Evolutionary conservation across 2,113 vertebrate genomes (phyloP), one percentile per base, ranked within the genome.

Genomic region (Larimichthys crocea): DNA sequence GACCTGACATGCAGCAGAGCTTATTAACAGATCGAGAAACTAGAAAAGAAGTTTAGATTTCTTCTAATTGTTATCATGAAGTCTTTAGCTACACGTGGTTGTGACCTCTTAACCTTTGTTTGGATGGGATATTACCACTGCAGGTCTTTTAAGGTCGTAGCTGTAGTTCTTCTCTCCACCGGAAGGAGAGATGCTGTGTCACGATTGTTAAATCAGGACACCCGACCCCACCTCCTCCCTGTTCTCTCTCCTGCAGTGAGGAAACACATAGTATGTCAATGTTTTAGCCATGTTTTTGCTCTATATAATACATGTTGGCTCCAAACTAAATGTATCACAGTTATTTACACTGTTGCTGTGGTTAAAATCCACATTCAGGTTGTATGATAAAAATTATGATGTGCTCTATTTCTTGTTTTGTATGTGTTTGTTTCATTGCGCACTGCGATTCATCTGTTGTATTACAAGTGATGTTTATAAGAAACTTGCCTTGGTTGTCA

Each of bases 181-280:
- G 84, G 65, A 8, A 31, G 78, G 78, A 87, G 83, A 86, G 78
- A 76, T 91, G 91, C 87, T 92, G 88, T 84, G 89, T 91, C 91
- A 91, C 42, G 26, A 24, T 55, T 83, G 79, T 82, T 60, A 73
- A 86, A 77, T 69, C 48, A 91, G 88, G 76, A 87, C 80, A 82
- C 62, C 2, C 24, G 26, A 6, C 65, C n/a, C 49, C n/a, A 1
- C 9, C 10, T n/a, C 2, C 2, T 2, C 46, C 31, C 31, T 0
- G 4, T n/a, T 1, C 56, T 29, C 57, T 56, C 52, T 74, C 74
- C 80, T 83, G 80, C 80, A 80, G 76, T 64, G 42, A 78, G 15
- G 40, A 65, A 67, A 10, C 19, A 73, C 29, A 14, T 46, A 59
- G 26, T 10, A 60, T 74, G 44, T 70, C 12, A 14, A 10, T 55